phyloP scores from a whole-genome alignment of 2,888 invertebrate genomes.

The Drosophila conformis region DNA sequence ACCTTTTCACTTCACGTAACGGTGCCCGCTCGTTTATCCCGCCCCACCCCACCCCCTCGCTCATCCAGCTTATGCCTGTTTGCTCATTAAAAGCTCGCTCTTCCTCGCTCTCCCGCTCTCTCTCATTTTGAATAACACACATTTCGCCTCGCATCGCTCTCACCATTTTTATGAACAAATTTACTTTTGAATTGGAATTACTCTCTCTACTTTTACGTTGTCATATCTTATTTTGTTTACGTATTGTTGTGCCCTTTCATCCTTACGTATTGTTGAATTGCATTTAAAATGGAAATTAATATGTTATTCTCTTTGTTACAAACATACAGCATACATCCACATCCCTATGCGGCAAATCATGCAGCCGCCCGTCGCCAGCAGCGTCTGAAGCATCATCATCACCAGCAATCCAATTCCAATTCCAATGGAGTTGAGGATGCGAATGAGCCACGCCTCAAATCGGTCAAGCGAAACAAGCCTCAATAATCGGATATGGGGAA shows the following conservation, averaged over 20 bases:
- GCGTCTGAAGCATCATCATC: conserved; percentile 80
- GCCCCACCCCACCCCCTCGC: neutral
- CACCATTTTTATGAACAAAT: conserved; percentile 46
- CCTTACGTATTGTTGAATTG: conserved; percentile 6
- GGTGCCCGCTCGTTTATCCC: conserved; percentile 12
- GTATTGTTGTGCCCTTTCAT: conserved; percentile 27
- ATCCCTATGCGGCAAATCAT: conserved; percentile 83
- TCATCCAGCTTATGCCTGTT: conserved; percentile 42
- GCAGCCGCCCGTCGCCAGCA: conserved; percentile 81
- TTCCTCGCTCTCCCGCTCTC: neutral
- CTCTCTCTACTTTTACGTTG: conserved; percentile 44
- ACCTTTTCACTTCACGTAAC: conserved; percentile 30
- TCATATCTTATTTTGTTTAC: conserved; percentile 28
- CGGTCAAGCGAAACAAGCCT: conserved; percentile 58
- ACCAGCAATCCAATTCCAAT: conserved; percentile 24
- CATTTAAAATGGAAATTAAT: conserved; percentile 15
- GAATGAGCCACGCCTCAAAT: conserved; percentile 37
- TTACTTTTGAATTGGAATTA: conserved; percentile 66
- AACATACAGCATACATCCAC: conserved; percentile 82
- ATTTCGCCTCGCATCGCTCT: conserved; percentile 31
- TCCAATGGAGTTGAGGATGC: conserved; percentile 30
- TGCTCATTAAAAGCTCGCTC: conserved; percentile 8
- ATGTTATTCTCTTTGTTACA: conserved; percentile 21
- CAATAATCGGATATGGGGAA: conserved; percentile 45
- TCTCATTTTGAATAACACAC: conserved; percentile 27